Evolutionary conservation across 2,797 vertebrate genomes (phyloP), one percentile per base, ranked within the genome.

Genomic region (Pteronotus mesoamericanus): DNA sequence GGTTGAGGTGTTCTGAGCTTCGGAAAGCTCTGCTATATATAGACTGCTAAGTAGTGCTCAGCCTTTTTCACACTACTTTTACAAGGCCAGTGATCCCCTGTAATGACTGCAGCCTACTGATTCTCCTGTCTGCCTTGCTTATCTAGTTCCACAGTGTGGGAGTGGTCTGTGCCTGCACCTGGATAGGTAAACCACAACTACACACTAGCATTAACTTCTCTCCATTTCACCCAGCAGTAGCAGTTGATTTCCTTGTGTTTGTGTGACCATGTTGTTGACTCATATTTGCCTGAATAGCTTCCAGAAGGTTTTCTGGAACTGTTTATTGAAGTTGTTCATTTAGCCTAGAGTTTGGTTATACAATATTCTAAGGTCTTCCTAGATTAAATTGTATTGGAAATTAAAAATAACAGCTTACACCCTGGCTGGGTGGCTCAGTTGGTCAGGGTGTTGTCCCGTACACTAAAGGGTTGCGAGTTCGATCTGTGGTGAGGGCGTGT

Each of bases 271-370:
- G 22, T 42, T 84, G 51, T 44, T 91, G 87, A 89, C 29, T 77
- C 66, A 51, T 42, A n/a, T 71, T 85, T 88, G 77, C 85, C 79
- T 93, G 29, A 57, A 77, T 15, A 89, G 51, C 42, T 93, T 94
- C 78, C 64, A 77, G 32, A 87, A 91, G 61, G 44, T 19, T 55
- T 78, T 86, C n/a, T 90, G 61, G n/a, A 85, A 19, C 22, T 59
- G 48, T 24, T 89, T 37, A 79, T 0, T 69, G 21, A 91, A 68
- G 48, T 34, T 89, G 21, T 22, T 74, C 74, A 77, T 75, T 78
- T 84, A 79, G 18, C 18, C 39, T 66, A 66, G 19, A 44, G 29
- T 85, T 87, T 68, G 51, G 15, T 66, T 34, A 59, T 44, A 53
- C 12, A 83, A 48, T 71, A 64, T 90, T 86, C 61, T 59, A 89